phyloP scores from a whole-genome alignment of 2,113 vertebrate species.

The Phylloscopus trochiloides region DNA sequence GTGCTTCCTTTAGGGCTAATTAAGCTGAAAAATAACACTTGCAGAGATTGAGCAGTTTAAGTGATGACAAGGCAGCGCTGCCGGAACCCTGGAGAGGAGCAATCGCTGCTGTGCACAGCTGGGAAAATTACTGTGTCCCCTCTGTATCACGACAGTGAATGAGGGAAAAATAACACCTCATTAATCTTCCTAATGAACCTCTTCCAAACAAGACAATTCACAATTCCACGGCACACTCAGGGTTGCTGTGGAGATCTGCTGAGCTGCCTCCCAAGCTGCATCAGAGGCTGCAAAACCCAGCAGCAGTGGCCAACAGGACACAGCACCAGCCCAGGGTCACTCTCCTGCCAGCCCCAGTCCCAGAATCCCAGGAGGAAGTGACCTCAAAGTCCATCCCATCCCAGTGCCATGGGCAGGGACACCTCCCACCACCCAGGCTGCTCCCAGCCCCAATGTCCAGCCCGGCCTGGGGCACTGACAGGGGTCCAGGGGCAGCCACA shows the following conservation, averaged over 20 bases:
- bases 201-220: constrained; percentile 32
- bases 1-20: constrained; percentile 72
- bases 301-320: not conserved
- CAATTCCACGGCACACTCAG: not conserved
- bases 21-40: constrained; percentile 65
- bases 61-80: not conserved
- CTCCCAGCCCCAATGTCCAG: not conserved
- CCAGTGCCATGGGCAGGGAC: not conserved
- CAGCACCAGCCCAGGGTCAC: fast-evolving
- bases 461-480: no score
- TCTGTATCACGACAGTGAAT: not conserved
- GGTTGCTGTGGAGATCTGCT: constrained; percentile 18
- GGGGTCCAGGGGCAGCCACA: no score
- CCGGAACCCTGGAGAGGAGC: not conserved
- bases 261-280: not conserved
- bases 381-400: fast-evolving
- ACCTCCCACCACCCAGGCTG: not conserved
- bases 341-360: not conserved
- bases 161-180: not conserved
- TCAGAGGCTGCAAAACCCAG: not conserved
- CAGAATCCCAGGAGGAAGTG: fast-evolving
- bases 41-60: constrained; percentile 15
- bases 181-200: constrained; percentile 53
- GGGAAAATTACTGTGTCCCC: constrained; percentile 13
- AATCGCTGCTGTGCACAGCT: constrained; percentile 15